Base-by-base conservation (phyloP, 2,888 invertebrate genomes). In the Drosophila histrio region DNA sequence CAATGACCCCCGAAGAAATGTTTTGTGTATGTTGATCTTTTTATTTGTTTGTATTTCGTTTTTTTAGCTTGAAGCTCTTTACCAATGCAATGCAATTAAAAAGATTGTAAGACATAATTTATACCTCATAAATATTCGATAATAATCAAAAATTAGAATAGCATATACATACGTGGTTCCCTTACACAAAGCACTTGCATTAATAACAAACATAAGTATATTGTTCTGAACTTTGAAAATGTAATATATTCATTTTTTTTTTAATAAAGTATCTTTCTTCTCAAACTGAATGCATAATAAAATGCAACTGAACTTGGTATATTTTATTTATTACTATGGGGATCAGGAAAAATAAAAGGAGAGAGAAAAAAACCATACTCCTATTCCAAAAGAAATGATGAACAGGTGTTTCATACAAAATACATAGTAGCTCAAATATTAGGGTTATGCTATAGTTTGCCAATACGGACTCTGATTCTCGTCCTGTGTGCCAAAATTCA, bases 131-230 rank as follows among this genome's bases (percentile, higher is more conserved):
- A 50, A 52, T 57, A 57, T 46, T 47, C 17, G 13, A 44, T 54
- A 53, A 26, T 53, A 50, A 59, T 54, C 32, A 15, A 50, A 36
- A 50, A 50, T 50, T 22, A 11, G 11, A 17, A 36, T 34, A 58
- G 24, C 6, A 36, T 21, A 61, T 54, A 9, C 24, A 62, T 44
- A 69, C n/a, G 39, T 28, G 34, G n/a, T 61, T 86, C 78, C 83
- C 78, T 78, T 68, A 59, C 80, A 78, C 65, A 59, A 83, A 78
- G 83, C 83, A 78, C 69, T 83, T 67, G 61, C 75, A 39, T 53
- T 58, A 68, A 63, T 75, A 79, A 58, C 28, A 47, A 53, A 60
- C 44, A 56, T 62, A 52, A 46, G 56, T 22, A 69, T 32, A 26
- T 46, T 44, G n/a, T 52, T 50, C 34, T 39, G 7, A 47, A 53